A percentile compares a stretch with the other conserved stretches of the same genome.
Conservation (phyloP, 2,888 invertebrate genomes). For the Drosophila dives region DNA sequence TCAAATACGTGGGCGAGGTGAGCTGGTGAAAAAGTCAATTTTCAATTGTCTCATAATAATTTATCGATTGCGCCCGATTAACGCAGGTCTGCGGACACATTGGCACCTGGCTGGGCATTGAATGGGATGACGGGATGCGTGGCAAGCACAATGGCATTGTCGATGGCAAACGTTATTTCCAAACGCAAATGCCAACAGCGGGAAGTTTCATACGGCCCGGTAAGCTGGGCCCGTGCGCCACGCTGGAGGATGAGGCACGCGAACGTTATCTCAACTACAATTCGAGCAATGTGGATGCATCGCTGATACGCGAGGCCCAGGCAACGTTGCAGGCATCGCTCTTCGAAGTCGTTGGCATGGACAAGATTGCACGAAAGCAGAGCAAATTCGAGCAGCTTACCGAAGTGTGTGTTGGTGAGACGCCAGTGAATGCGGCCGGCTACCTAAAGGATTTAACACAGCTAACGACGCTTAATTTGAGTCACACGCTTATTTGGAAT, state of each 20-base stretch:
- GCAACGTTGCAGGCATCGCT: conserved; percentile 92
- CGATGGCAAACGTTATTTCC: conserved; percentile 93
- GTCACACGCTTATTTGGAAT: conserved; percentile 84
- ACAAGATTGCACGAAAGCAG: conserved; percentile 90
- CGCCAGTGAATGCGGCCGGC: conserved; percentile 88
- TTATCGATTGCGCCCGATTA: not conserved
- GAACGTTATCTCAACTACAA: conserved; percentile 87
- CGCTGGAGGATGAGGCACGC: conserved; percentile 90
- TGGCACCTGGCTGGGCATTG: conserved; percentile 96
- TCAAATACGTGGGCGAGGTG: conserved; percentile 91
- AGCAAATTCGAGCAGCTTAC: conserved; percentile 83
- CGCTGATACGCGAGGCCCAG: conserved; percentile 88
- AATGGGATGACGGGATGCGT: conserved; percentile 95
- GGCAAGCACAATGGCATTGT: conserved; percentile 97
- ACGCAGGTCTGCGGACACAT: conserved; percentile 87
- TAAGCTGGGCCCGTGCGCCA: conserved; percentile 90
- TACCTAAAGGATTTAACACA: conserved; percentile 86
- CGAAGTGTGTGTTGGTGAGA: conserved; percentile 82
- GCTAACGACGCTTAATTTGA: conserved; percentile 82
- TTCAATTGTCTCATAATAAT: not conserved
- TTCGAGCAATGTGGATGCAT: conserved; percentile 86
- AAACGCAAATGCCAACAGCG: conserved; percentile 90
- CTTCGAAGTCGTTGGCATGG: conserved; percentile 95
- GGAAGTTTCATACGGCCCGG: conserved; percentile 95
- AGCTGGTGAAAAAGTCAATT: conserved; percentile 40